Percentiles rank a stretch among this genome's conserved stretches.
These are phyloP conservation scores for Craniophora ligustri DNA, from an alignment of 2,888 invertebrate genomes.

Conservation along the genomic window DNA sequence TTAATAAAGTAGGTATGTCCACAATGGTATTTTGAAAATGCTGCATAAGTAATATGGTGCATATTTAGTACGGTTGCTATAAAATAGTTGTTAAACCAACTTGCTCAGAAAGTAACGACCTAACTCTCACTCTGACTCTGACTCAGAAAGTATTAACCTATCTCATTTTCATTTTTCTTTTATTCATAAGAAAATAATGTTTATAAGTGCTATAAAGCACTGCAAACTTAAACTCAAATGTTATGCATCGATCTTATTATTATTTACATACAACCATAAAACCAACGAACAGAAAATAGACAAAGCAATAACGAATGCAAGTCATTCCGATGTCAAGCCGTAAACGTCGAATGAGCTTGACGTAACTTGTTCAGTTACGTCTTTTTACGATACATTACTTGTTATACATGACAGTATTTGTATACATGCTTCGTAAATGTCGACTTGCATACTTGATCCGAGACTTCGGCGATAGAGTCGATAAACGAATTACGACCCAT, in stretches of 20 bases:
- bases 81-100: too few species aligned
- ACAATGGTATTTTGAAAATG: too few species aligned
- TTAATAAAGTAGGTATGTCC: too few species aligned
- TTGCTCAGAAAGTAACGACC: too few species aligned
- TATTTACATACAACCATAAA: not conserved
- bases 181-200: too few species aligned
- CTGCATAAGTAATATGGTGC: too few species aligned
- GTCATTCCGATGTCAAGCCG: not conserved
- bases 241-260: too few species aligned
- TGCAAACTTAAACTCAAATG: not conserved
- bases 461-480: slow-evolving; percentile 22
- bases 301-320: slow-evolving; percentile 1
- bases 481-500: slow-evolving; percentile 48
- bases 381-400: slow-evolving; percentile 8
- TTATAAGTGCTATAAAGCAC: not conserved
- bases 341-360: slow-evolving; percentile 14
- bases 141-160: too few species aligned
- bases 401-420: slow-evolving; percentile 15
- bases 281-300: not conserved
- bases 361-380: not conserved
- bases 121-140: too few species aligned
- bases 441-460: slow-evolving; percentile 17
- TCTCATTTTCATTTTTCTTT: too few species aligned
- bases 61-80: too few species aligned
- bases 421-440: slow-evolving; percentile 15